Base-by-base conservation (phyloP, 2,113 vertebrate species). In the Genyomyrus donnyi region DNA sequence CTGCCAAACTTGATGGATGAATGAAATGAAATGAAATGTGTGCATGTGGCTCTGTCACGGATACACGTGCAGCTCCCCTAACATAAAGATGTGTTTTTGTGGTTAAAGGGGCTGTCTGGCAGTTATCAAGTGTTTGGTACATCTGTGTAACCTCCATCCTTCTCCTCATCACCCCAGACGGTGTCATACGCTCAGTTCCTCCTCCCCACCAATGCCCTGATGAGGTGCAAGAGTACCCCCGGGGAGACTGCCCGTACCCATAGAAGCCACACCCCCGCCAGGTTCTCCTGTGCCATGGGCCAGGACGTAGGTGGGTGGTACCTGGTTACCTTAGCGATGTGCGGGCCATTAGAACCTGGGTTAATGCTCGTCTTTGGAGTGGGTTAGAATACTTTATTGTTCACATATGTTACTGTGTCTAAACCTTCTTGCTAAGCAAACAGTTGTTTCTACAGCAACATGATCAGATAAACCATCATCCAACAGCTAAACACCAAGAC, bases 151-250 rank as follows among this genome's bases (percentile, higher is more conserved):
- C 49, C 58, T 24, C 88, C 90, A 10, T 46, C 19, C 6, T 53
- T 21, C 31, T 0, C 88, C 89, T 56, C 42, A 58, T 88, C 91
- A 83, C 77, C 91, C 49, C 93, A 99, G 98, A 97, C 98, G 0
- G 97, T 99, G 89, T 99, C 98, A 19, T 99, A 99, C 70, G 98
- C 98, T 89, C 96, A 96, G 93, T 98, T 99, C 93, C 93, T 99
- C 62, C 98, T 97, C 49, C 98, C 98, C 0, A 99, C 98, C 92
- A 99, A 99, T 0, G 98, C 98, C 45, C 93, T 99, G 50, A 96
- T 97, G 86, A 93, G 96, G 87, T 96, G 94, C 94, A 98, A 97
- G 95, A 96, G 92, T 46, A 52, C 87, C 0, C 46, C 84, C 0
- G 52, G 89, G 0, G 98, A 99, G 0, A 52, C 21, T 93, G 56